Evolutionary conservation across 2,113 vertebrate genomes (phyloP), one percentile per base, ranked within the genome.

Genomic region (Benitochromis conjunctus): DNA sequence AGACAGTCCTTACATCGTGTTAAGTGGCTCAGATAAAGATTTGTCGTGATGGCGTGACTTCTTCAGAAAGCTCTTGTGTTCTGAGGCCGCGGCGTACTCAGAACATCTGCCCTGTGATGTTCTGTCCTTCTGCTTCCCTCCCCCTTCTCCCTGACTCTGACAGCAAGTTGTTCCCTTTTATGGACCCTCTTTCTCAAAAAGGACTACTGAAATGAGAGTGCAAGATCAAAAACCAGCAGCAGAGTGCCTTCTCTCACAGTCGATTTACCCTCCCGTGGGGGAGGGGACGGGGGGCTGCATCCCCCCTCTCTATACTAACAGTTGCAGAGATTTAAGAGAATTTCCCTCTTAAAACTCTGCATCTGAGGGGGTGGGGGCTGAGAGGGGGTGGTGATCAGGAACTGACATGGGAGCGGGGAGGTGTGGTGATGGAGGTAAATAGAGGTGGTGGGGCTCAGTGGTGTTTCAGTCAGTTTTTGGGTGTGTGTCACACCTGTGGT

Each of bases 231-330:
- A 91, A 88, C 81, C 85, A 86, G 82, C 88, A 38, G 91, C 86
- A 88, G 90, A 92, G 90, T 91, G 89, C 86, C 84, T 87, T 91
- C 86, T 92, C 91, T 87, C 85, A 88, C 80, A 84, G 74, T 84
- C 80, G 57, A 89, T 93, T 91, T 94, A 88, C 89, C 86, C 85
- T 86, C 86, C 81, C 11, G 43, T 36, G 83, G 43, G 86, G 90
- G 46, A 19, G 18, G 31, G 55, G 62, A 34, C 21, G 57, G 10
- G 71, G 18, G 79, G 8, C 74, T 58, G 21, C 19, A 7, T 83
- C 76, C 12, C 77, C 36, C 24, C 84, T 54, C 36, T 60, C 62
- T 31, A 46, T 69, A 34, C 36, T 85, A 88, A 86, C 84, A 83
- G 84, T 81, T 86, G 21, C 34, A 80, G 51, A 80, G 69, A 78